Percentiles rank a stretch among this genome's conserved stretches.
These are phyloP conservation scores for Drosophila pectinifera DNA, from an alignment of 1,140 invertebrate genomes.

Conservation along the genomic window DNA sequence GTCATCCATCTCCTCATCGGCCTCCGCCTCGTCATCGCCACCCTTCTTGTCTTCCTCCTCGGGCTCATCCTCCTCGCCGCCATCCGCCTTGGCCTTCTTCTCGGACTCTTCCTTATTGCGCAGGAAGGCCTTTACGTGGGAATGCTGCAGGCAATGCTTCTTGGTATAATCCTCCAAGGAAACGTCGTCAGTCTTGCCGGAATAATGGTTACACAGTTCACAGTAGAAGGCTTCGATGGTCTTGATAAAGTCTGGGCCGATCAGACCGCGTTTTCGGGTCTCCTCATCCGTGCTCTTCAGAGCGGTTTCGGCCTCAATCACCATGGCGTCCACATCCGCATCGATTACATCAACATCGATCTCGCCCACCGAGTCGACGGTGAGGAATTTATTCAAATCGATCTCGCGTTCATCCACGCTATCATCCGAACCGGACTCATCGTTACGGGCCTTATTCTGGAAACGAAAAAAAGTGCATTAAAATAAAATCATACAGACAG, in stretches of 20 bases:
- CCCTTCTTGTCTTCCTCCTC: slow-evolving; percentile 42
- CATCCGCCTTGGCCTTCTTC: slow-evolving; percentile 84
- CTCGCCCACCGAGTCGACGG: slow-evolving; percentile 93
- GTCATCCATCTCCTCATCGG: slow-evolving; percentile 85
- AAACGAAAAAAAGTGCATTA: slow-evolving; percentile 6
- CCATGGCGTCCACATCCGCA: slow-evolving; percentile 73
- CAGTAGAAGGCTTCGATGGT: slow-evolving; percentile 90
- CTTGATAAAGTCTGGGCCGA: slow-evolving; percentile 91
- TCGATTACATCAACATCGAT: slow-evolving; percentile 88
- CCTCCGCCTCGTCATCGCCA: slow-evolving; percentile 48
- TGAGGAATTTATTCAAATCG: slow-evolving; percentile 93
- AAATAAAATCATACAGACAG: background rate
- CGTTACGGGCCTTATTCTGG: slow-evolving; percentile 87
- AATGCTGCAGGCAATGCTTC: slow-evolving; percentile 89
- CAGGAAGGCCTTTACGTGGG: slow-evolving; percentile 90
- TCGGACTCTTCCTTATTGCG: slow-evolving; percentile 90
- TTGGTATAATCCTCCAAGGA: slow-evolving; percentile 87
- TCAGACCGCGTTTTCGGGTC: slow-evolving; percentile 89
- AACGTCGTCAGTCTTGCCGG: slow-evolving; percentile 88
- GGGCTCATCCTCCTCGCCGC: slow-evolving; percentile 53
- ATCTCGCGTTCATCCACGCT: slow-evolving; percentile 90
- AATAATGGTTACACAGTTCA: slow-evolving; percentile 90
- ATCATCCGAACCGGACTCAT: slow-evolving; percentile 85
- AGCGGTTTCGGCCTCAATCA: slow-evolving; percentile 71
- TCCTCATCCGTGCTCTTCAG: slow-evolving; percentile 88